Evolutionary conservation across 2,888 invertebrate genomes (phyloP).

Genomic region (Myathropa florea): DNA sequence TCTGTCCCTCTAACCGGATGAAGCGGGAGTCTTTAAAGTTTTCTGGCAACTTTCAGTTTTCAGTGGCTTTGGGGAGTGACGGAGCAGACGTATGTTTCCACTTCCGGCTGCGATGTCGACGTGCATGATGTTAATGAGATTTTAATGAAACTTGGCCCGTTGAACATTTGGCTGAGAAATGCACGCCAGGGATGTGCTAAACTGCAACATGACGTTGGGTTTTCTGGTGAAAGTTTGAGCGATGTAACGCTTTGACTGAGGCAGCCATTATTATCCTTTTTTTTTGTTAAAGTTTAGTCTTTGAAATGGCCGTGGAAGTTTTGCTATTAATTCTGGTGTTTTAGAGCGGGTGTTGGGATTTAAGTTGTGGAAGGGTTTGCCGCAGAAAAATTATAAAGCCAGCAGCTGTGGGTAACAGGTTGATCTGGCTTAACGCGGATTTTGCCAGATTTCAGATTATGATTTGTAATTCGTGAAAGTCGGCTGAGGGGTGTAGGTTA

Average conservation of each 20-base stretch:
- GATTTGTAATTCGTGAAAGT: too few species aligned
- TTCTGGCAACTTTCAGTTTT: background rate
- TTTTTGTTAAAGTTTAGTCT: background rate
- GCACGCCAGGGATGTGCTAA: slow-evolving; percentile 19
- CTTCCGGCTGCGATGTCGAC: slow-evolving; percentile 42
- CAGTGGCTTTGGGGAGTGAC: slow-evolving; percentile 1
- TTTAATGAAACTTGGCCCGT: slow-evolving; percentile 65
- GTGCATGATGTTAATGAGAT: slow-evolving; percentile 67
- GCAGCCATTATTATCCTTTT: slow-evolving; percentile 18
- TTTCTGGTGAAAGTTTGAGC: slow-evolving; percentile 21
- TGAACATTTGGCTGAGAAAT: slow-evolving; percentile 36
- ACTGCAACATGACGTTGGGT: slow-evolving; percentile 38
- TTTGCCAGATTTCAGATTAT: too few species aligned
- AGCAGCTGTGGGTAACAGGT: too few species aligned
- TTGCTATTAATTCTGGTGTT: slow-evolving; percentile 14
- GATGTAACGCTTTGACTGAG: slow-evolving; percentile 18
- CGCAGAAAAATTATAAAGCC: background rate
- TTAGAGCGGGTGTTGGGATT: background rate
- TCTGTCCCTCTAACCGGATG: background rate
- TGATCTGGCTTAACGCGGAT: too few species aligned
- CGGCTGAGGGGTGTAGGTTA: too few species aligned
- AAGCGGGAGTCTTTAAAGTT: background rate
- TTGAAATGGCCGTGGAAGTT: slow-evolving; percentile 1
- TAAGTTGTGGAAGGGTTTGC: background rate
- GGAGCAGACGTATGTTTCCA: slow-evolving; percentile 35